A percentile compares a stretch with the other conserved stretches of the same genome.
phyloP scores from a whole-genome alignment of 2,888 invertebrate genomes.

The Poecilobothrus nobilitatus region DNA sequence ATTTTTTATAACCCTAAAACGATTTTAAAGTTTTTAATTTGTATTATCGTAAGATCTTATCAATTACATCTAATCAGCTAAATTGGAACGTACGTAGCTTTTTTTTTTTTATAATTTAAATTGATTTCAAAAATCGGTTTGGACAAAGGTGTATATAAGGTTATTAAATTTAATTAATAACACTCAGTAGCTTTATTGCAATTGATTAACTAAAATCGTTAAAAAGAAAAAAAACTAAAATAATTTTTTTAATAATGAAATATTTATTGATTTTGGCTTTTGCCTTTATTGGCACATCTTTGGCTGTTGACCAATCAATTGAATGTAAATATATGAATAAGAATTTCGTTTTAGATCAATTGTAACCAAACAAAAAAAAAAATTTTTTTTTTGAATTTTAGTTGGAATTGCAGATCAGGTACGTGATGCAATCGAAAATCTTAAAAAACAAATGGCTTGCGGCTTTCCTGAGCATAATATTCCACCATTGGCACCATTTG shows the following conservation, averaged over 20 bases:
- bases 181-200: not conserved
- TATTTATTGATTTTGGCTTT: not conserved
- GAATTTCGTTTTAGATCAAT: not conserved
- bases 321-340: not conserved
- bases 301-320: not conserved
- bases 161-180: not conserved
- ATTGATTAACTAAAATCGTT: too few relatives aligned
- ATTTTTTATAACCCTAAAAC: too few relatives aligned
- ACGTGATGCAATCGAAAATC: constrained; percentile 15
- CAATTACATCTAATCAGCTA: too few relatives aligned
- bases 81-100: too few relatives aligned
- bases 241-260: not conserved
- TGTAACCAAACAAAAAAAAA: not conserved
- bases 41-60: too few relatives aligned
- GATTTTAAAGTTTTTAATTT: too few relatives aligned
- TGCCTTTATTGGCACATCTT: not conserved
- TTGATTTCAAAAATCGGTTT: too few relatives aligned
- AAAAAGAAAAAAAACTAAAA: too few relatives aligned
- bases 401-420: constrained; percentile 11
- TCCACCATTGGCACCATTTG: constrained; percentile 18
- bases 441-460: constrained; percentile 20
- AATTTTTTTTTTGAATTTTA: not conserved
- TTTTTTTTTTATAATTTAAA: too few relatives aligned
- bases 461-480: constrained; percentile 20
- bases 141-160: not conserved